Evolutionary conservation across 2,888 invertebrate species (phyloP).

Genomic region (Drosophila eohydei): DNA sequence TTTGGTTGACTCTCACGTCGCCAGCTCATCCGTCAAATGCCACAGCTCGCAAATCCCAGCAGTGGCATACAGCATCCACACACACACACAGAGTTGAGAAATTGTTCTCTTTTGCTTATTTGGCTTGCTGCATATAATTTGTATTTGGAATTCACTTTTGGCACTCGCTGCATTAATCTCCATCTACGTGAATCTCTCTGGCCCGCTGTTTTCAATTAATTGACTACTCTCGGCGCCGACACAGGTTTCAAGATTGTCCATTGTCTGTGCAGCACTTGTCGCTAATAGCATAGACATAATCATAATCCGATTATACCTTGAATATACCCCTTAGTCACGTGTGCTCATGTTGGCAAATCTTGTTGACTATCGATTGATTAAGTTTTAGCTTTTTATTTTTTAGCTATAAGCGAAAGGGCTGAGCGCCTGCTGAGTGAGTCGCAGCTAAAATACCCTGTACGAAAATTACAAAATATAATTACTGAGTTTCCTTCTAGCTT

Average conservation of each 20-base stretch:
- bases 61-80: slow-evolving; percentile 8
- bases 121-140: slow-evolving; percentile 31
- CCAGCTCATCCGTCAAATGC: slow-evolving; percentile 75
- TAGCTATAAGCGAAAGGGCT: slow-evolving; percentile 12
- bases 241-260: slow-evolving; percentile 6
- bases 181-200: slow-evolving; percentile 31
- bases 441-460: background rate
- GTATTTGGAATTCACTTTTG: slow-evolving; percentile 45
- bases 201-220: slow-evolving; percentile 63
- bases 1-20: slow-evolving; percentile 70
- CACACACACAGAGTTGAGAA: slow-evolving; percentile 48
- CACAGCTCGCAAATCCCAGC: slow-evolving; percentile 68
- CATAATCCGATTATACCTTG: slow-evolving; percentile 68
- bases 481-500: background rate
- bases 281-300: slow-evolving; percentile 65
- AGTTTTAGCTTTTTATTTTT: slow-evolving; percentile 45
- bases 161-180: slow-evolving; percentile 64
- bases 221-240: slow-evolving; percentile 45
- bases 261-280: slow-evolving; percentile 19
- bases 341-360: slow-evolving; percentile 34
- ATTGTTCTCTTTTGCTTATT: slow-evolving; percentile 49
- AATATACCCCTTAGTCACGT: slow-evolving; percentile 23
- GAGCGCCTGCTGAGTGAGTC: background rate
- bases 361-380: slow-evolving; percentile 65
- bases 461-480: background rate